Evolutionary conservation across 2,113 vertebrate species (phyloP).

Genomic region (Hepsetus odoe): DNA sequence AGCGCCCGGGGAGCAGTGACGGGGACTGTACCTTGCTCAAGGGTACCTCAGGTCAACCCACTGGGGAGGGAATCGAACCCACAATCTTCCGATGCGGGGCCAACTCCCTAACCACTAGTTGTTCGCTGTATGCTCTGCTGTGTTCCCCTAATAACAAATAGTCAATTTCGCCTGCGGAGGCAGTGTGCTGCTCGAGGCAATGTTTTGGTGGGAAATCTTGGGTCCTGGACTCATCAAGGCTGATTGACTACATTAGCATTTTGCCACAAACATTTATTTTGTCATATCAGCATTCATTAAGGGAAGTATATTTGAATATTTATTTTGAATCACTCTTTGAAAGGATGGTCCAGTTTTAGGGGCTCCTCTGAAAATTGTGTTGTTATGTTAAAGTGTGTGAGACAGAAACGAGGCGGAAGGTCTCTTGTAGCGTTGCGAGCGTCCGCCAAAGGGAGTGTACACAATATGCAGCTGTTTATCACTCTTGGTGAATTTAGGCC

Average conservation of each 20-base stretch:
- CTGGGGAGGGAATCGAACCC: too few relatives aligned
- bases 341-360: not conserved
- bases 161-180: too few relatives aligned
- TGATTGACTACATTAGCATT: not conserved
- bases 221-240: not conserved
- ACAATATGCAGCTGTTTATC: conserved; percentile 30
- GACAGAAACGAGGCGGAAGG: conserved; percentile 10
- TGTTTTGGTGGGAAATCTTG: too few relatives aligned
- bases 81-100: too few relatives aligned
- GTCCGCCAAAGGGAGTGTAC: not conserved
- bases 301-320: not conserved
- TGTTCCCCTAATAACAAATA: too few relatives aligned
- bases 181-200: too few relatives aligned
- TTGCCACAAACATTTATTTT: too few relatives aligned
- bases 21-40: too few relatives aligned
- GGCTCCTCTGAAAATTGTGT: not conserved
- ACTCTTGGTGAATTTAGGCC: not conserved
- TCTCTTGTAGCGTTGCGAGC: not conserved
- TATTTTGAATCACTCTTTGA: not conserved
- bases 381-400: not conserved
- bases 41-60: too few relatives aligned
- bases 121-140: too few relatives aligned
- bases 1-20: too few relatives aligned
- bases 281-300: not conserved
- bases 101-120: too few relatives aligned